phyloP scores from a whole-genome alignment of 2,888 invertebrate species.

The Acrobasis repandana region DNA sequence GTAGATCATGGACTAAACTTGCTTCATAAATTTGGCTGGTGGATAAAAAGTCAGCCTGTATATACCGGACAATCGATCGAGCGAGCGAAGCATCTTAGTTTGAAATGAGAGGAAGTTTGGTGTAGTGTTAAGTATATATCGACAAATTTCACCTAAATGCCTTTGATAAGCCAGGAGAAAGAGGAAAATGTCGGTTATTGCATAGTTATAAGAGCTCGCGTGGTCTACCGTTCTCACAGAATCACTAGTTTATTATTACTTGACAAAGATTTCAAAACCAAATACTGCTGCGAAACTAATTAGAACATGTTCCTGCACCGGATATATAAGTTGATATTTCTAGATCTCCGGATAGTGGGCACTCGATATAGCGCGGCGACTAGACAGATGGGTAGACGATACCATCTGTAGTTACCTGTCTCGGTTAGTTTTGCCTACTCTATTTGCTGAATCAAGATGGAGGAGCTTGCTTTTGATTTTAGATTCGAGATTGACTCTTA shows the following conservation, averaged over 20 bases:
- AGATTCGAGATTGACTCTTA: slow-evolving; percentile 10
- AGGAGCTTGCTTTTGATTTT: slow-evolving; percentile 11
- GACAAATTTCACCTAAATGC: no score
- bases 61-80: no score
- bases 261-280: slow-evolving; percentile 40
- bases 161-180: no score
- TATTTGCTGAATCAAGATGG: slow-evolving; percentile 41
- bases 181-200: no score
- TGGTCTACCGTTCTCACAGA: no score
- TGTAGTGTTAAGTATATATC: no score
- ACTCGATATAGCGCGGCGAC: slow-evolving; percentile 64
- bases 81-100: no score
- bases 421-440: slow-evolving; percentile 53
- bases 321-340: slow-evolving; percentile 53
- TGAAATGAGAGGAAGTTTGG: no score
- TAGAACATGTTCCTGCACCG: slow-evolving; percentile 56
- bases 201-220: no score
- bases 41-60: no score
- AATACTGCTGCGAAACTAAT: slow-evolving; percentile 55
- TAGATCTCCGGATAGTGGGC: slow-evolving; percentile 57
- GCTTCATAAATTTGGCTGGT: no score
- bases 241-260: background rate
- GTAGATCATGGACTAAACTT: no score
- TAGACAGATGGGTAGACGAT: slow-evolving; percentile 64
- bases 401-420: slow-evolving; percentile 54